These are phyloP conservation scores for Emydura subglobosa DNA, from an alignment of 2,113 vertebrate genomes.

Conservation along the genomic window DNA sequence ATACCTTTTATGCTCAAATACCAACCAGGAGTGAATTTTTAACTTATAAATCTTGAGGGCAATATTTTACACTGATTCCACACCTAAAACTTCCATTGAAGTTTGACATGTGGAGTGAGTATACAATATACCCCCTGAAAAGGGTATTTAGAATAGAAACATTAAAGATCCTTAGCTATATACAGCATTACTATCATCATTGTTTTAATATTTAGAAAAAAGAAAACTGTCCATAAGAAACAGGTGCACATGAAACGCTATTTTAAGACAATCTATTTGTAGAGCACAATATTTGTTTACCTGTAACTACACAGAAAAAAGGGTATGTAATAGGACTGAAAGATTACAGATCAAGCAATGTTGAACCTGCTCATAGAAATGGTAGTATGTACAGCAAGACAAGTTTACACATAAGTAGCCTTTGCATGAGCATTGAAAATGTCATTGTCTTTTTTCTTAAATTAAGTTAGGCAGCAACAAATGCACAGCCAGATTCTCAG, in stretches of 20 bases:
- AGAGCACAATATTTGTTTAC: not conserved
- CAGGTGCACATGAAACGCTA: not conserved
- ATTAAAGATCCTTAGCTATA: not conserved
- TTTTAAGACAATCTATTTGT: not conserved
- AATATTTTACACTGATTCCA: not conserved
- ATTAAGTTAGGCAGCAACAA: constrained; percentile 20
- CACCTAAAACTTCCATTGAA: not conserved
- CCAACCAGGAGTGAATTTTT: not conserved
- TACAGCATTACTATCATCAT: not conserved
- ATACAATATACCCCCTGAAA: not conserved
- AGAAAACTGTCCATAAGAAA: not conserved
- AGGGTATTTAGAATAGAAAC: not conserved
- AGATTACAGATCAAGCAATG: not conserved
- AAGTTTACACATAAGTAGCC: not conserved
- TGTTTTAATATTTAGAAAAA: not conserved
- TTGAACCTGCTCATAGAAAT: not conserved
- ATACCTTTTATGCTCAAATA: not conserved
- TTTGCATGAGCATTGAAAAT: constrained; percentile 4
- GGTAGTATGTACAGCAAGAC: not conserved
- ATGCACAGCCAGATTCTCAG: constrained; percentile 15
- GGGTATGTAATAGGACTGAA: accelerated
- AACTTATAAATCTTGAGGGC: not conserved
- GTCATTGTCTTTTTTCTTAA: constrained; percentile 5
- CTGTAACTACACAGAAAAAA: not conserved
- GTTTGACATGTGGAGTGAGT: not conserved